phyloP scores from a whole-genome alignment of 2,888 invertebrate genomes.

The Calameuta idolon region DNA sequence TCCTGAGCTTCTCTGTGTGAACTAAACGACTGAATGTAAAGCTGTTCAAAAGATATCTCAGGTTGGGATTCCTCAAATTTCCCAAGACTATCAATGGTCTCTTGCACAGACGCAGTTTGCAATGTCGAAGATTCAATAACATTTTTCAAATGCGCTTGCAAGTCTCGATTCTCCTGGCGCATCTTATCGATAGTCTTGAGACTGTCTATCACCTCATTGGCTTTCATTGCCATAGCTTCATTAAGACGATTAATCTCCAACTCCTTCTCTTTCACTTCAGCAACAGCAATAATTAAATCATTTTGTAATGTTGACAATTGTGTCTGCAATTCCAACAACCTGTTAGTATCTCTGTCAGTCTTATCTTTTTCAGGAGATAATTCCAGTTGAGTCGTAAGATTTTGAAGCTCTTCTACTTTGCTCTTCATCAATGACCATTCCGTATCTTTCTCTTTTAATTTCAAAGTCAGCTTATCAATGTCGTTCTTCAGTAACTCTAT shows the following conservation, averaged over 20 bases:
- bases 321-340: not conserved
- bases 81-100: not conserved
- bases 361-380: not conserved
- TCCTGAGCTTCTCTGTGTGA: conserved; percentile 20
- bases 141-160: not conserved
- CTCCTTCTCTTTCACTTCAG: not conserved
- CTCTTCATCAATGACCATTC: not conserved
- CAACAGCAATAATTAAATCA: not conserved
- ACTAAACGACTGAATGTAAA: conserved; percentile 12
- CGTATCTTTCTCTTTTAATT: conserved; percentile 12
- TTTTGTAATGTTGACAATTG: not conserved
- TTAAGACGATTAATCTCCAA: not conserved
- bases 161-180: not conserved
- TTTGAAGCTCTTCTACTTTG: conserved; percentile 6
- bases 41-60: not conserved
- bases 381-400: not conserved
- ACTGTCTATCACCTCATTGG: not conserved
- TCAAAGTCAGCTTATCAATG: conserved; percentile 5
- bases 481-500: conserved; percentile 10
- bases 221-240: not conserved
- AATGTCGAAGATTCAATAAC: not conserved
- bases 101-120: not conserved
- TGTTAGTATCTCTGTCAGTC: not conserved
- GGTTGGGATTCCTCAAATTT: not conserved
- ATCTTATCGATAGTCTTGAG: not conserved